Conservation (phyloP, 2,113 vertebrate genomes). For the Glaucidium brasilianum region DNA sequence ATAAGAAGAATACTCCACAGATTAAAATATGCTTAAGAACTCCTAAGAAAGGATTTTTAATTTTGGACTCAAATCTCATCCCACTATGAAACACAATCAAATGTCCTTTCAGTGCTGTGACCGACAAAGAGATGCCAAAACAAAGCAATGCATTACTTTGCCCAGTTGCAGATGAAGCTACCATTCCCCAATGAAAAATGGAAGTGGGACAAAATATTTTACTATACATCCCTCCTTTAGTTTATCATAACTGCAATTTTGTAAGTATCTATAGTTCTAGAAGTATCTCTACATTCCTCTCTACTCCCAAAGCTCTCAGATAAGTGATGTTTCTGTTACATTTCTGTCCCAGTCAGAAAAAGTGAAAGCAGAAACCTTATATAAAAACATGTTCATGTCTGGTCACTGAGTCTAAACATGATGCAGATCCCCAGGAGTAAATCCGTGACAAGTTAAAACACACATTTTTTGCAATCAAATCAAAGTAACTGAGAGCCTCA, state of each 20-base stretch:
- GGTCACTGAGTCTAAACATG: not conserved
- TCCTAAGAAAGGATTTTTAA: not conserved
- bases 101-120: not conserved
- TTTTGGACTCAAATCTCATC: not conserved
- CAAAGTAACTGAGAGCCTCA: not conserved
- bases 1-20: not conserved
- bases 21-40: not conserved
- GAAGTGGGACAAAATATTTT: not conserved
- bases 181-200: not conserved
- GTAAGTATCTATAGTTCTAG: not conserved
- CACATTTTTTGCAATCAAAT: not conserved
- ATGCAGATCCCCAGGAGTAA: not conserved
- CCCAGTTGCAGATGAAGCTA: not conserved
- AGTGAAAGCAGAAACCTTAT: not conserved
- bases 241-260: not conserved
- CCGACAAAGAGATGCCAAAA: not conserved
- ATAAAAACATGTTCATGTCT: not conserved
- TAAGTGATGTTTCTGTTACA: not conserved
- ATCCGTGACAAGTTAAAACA: not conserved
- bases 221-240: not conserved
- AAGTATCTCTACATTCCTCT: not conserved
- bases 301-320: not conserved
- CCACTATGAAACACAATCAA: not conserved
- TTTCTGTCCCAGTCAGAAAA: not conserved
- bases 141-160: not conserved